These are phyloP conservation scores for Heliornis fulica DNA, from an alignment of 2,113 vertebrate species.

Conservation along the genomic window DNA sequence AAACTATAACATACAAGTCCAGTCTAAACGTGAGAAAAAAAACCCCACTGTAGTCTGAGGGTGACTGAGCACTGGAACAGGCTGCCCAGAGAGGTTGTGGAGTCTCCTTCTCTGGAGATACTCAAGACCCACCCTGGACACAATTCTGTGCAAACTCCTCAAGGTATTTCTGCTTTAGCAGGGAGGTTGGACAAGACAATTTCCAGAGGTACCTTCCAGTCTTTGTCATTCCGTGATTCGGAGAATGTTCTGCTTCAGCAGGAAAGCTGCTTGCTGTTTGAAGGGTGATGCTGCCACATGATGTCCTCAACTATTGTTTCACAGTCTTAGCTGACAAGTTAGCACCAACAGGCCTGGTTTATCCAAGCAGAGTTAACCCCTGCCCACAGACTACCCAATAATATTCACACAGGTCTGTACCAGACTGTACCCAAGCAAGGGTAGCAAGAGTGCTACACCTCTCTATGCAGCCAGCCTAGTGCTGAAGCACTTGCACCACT, in stretches of 20 bases:
- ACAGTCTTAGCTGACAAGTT: background rate
- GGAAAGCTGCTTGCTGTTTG: background rate
- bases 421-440: background rate
- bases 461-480: background rate
- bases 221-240: too few species aligned
- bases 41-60: too few species aligned
- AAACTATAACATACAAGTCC: too few species aligned
- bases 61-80: too few species aligned
- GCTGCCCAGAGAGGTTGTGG: too few species aligned
- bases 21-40: too few species aligned
- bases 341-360: background rate
- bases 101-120: too few species aligned
- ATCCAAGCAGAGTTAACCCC: background rate
- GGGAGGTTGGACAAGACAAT: too few species aligned
- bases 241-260: background rate
- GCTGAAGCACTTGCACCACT: background rate
- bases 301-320: background rate
- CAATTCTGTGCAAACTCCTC: too few species aligned
- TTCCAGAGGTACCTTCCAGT: too few species aligned
- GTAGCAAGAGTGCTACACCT: background rate
- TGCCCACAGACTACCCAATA: background rate
- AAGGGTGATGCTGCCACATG: accelerated
- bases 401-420: background rate
- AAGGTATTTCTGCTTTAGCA: too few species aligned
- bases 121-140: too few species aligned